Base-by-base conservation (phyloP, 2,797 vertebrate species). In the Parambassis ranga region DNA sequence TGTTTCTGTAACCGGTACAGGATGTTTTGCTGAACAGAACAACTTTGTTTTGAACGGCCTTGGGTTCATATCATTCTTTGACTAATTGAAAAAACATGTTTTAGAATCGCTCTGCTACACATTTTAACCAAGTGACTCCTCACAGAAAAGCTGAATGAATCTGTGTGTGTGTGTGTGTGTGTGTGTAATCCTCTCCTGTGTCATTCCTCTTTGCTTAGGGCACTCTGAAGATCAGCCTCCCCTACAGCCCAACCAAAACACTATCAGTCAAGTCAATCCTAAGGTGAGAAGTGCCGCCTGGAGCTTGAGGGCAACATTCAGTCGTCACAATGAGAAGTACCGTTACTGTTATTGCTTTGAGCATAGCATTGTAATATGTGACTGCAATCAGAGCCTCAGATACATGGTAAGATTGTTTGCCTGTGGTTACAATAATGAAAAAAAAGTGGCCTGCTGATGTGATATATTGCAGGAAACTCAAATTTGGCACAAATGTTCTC, bases 221-320 rank as follows among this genome's bases (percentile, higher is more conserved):
- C 66, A 96, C 96, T 41, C 94, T 96, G 92, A 99, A 99, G 92
- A 98, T 99, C 85, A 97, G 96, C 92, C 95, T 99, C 73, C 96
- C 98, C 50, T 99, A 99, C 83, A 96, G 98, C 84, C 98, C 98
- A 15, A 99, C 95, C 52, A 99, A 99, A 94, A 98, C 98, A 15
- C 92, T 99, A 72, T 99, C 98, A 49, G 96, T 99, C 90, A 99
- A 99, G 90, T 98, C 96, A 84, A 98, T 99, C 90, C 93, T 99
- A 90, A 99, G 98, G 98, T 95, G 89, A 90, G 93, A 84, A 9
- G 18, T 26, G 24, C 27, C 33, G 46, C 42, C 36, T 13, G 26
- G 3, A 28, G 52, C 65, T 53, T 35, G 10, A 7, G 22, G 10
- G 24, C 1, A 10, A 30, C 9, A 35, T 46, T 16, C 49, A 13